A percentile compares a stretch with the other conserved stretches of the same genome.
Evolutionary conservation across 2,888 invertebrate genomes (phyloP).

Genomic region (Lasioglossum zephyrum): DNA sequence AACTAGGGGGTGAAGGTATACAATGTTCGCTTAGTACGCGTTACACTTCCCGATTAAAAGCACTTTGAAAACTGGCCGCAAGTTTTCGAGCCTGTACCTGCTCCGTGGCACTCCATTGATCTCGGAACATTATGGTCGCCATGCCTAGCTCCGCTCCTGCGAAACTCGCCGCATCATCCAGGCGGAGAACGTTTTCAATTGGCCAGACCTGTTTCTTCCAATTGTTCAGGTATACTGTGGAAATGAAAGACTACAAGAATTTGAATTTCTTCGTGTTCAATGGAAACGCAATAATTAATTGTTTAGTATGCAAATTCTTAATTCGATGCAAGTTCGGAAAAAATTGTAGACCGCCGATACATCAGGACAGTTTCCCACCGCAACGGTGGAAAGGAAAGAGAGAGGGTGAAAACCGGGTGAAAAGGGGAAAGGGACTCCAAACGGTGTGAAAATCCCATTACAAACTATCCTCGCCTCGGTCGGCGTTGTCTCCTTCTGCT

Average conservation of each 20-base stretch:
- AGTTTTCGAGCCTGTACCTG: not conserved
- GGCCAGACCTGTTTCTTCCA: not conserved
- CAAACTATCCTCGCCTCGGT: constrained; percentile 78
- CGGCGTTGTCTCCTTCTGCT: constrained; percentile 74
- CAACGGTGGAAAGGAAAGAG: constrained; percentile 48
- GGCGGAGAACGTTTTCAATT: not conserved
- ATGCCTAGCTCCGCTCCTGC: not conserved
- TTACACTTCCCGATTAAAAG: constrained; percentile 17
- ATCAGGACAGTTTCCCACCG: constrained; percentile 49
- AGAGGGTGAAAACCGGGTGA: constrained; percentile 21
- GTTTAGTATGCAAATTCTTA: not conserved
- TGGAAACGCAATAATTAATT: not conserved
- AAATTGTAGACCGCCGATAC: constrained; percentile 60
- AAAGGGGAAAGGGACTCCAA: constrained; percentile 43
- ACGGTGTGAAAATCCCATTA: constrained; percentile 82
- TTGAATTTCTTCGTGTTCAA: not conserved
- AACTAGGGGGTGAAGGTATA: not conserved
- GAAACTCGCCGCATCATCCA: not conserved
- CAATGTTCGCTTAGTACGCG: constrained; percentile 14
- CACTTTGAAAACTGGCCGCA: not conserved
- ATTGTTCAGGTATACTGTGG: not conserved
- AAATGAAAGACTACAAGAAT: not conserved
- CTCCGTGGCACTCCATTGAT: not conserved
- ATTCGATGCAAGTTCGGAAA: not conserved
- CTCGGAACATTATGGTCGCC: not conserved